Conservation (phyloP, 2,113 vertebrate species). For the Cygnus buccinator region DNA sequence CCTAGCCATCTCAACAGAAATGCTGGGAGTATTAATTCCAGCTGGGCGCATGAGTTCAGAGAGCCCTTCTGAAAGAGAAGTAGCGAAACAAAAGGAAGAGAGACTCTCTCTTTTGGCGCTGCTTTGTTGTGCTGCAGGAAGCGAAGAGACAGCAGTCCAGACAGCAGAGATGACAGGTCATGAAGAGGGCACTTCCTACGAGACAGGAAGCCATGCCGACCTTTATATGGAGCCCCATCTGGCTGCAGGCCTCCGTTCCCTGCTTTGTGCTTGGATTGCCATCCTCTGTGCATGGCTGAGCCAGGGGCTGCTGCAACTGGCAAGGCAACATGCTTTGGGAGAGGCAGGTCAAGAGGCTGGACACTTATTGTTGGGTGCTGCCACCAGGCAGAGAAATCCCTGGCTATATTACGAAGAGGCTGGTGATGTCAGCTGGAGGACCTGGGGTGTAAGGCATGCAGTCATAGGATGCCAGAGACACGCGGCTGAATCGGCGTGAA, state of each 20-base stretch:
- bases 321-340: background rate
- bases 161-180: constrained; percentile 34
- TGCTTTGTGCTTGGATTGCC: background rate
- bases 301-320: background rate
- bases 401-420: background rate
- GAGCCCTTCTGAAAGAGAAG: background rate
- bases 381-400: background rate
- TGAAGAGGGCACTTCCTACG: constrained; percentile 19
- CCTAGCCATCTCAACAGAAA: background rate
- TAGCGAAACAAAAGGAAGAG: constrained; percentile 46
- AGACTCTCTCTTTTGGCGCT: background rate
- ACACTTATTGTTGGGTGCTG: background rate
- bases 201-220: constrained; percentile 27
- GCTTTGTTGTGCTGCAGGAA: constrained; percentile 70
- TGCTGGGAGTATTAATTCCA: constrained; percentile 1
- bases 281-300: background rate
- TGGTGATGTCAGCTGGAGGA: background rate
- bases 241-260: background rate
- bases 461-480: background rate
- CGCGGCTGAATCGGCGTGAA: rapidly evolving
- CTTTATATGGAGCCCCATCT: background rate
- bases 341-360: background rate
- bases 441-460: background rate
- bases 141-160: constrained; percentile 58
- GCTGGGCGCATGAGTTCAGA: background rate